A percentile compares a stretch with the other conserved stretches of the same genome.
These are phyloP conservation scores for Microcebus jonahi DNA, from an alignment of 2,113 vertebrate species.

Conservation along the genomic window DNA sequence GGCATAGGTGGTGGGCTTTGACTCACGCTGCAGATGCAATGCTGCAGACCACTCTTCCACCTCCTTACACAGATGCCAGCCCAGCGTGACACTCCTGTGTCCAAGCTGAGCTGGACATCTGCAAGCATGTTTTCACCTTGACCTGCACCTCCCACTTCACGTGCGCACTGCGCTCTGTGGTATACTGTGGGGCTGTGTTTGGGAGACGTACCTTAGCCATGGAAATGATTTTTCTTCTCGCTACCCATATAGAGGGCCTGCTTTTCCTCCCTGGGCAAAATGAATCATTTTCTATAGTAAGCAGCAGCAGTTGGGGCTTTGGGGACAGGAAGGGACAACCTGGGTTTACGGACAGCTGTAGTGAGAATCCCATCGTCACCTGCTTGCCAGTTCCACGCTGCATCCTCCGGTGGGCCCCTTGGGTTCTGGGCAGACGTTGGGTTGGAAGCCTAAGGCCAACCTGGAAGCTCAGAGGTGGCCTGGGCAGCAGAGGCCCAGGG, in stretches of 20 bases:
- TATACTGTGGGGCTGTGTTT: fast-evolving
- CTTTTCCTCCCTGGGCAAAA: neutral
- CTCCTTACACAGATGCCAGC: neutral
- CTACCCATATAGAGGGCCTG: neutral
- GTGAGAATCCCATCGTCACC: too few relatives aligned
- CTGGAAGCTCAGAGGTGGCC: neutral
- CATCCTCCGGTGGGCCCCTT: neutral
- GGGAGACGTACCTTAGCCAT: neutral
- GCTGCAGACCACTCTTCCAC: neutral
- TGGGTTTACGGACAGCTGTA: neutral
- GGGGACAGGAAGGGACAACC: neutral
- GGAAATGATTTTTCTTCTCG: neutral
- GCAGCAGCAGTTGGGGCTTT: neutral
- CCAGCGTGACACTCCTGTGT: neutral
- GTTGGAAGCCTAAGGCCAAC: neutral
- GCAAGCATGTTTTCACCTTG: neutral
- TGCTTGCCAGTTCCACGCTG: fast-evolving
- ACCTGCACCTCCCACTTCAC: neutral
- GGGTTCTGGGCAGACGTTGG: neutral
- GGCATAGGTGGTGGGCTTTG: neutral
- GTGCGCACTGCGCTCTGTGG: too few relatives aligned
- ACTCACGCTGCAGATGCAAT: neutral
- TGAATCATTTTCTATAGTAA: neutral
- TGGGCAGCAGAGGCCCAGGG: neutral
- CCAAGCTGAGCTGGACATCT: neutral